Evolutionary conservation across 2,888 invertebrate genomes (phyloP).

Genomic region (Tortricodes alternella): DNA sequence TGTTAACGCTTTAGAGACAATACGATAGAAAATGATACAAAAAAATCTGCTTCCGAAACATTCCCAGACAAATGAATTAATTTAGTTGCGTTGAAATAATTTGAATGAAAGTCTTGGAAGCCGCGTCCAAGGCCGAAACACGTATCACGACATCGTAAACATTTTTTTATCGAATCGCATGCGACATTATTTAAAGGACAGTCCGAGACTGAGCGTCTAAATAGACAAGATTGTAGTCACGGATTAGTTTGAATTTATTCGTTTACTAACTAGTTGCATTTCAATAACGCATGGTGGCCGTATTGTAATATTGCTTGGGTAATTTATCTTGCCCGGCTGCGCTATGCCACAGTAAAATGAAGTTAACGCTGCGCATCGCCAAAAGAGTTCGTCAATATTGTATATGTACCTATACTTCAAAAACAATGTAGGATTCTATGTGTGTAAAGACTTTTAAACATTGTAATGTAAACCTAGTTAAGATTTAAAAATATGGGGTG

Average conservation of each 20-base stretch:
- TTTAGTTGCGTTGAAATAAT: neutral
- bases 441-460: too few species aligned
- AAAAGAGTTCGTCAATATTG: neutral
- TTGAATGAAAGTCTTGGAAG: conserved; percentile 5
- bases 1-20: conserved; percentile 10
- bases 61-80: neutral
- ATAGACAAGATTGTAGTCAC: conserved; percentile 1
- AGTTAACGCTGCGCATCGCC: too few species aligned
- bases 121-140: conserved; percentile 16
- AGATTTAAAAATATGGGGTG: too few species aligned
- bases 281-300: conserved; percentile 1
- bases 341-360: too few species aligned
- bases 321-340: neutral
- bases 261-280: conserved; percentile 1
- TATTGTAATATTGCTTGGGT: neutral
- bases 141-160: conserved; percentile 14
- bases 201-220: neutral
- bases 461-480: too few species aligned
- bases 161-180: conserved; percentile 16
- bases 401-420: too few species aligned
- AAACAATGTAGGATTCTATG: too few species aligned
- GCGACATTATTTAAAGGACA: conserved; percentile 13
- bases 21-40: neutral
- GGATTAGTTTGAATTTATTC: neutral
- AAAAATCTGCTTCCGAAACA: conserved; percentile 20